Conservation (phyloP, 1,140 invertebrate species). For the Samia ricini region DNA sequence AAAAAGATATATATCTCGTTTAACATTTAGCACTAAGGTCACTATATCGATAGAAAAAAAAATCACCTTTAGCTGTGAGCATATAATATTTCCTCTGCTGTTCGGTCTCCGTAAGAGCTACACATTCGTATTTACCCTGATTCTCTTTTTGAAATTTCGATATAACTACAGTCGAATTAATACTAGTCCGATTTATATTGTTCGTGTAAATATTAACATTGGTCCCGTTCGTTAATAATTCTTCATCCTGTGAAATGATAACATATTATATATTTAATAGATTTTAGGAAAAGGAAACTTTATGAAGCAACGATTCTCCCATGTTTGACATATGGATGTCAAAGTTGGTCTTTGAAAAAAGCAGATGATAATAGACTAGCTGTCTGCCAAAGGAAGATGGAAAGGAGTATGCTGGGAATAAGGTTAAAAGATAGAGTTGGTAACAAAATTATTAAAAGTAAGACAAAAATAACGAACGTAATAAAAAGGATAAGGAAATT, state of each 20-base stretch:
- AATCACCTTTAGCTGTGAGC: conserved; percentile 40
- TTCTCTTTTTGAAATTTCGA: conserved; percentile 41
- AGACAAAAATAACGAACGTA: too few relatives aligned
- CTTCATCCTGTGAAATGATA: conserved; percentile 34
- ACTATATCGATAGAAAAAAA: not conserved
- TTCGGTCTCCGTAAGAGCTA: conserved; percentile 25
- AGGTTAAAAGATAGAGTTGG: too few relatives aligned
- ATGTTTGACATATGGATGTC: too few relatives aligned
- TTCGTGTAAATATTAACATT: conserved; percentile 26
- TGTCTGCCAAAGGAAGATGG: too few relatives aligned
- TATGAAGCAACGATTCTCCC: too few relatives aligned
- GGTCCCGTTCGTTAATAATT: conserved; percentile 22
- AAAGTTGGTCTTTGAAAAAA: too few relatives aligned
- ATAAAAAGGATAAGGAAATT: too few relatives aligned
- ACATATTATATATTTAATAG: not conserved
- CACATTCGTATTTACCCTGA: conserved; percentile 53
- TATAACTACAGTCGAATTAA: conserved; percentile 47
- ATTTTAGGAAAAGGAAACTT: not conserved
- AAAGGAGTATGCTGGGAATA: too few relatives aligned
- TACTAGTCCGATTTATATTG: conserved; percentile 29
- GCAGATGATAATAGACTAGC: too few relatives aligned
- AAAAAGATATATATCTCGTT: too few relatives aligned
- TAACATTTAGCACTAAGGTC: too few relatives aligned
- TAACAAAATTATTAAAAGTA: too few relatives aligned
- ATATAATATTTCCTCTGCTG: conserved; percentile 28